phyloP scores from a whole-genome alignment of 2,113 vertebrate species.

The Felis chaus region DNA sequence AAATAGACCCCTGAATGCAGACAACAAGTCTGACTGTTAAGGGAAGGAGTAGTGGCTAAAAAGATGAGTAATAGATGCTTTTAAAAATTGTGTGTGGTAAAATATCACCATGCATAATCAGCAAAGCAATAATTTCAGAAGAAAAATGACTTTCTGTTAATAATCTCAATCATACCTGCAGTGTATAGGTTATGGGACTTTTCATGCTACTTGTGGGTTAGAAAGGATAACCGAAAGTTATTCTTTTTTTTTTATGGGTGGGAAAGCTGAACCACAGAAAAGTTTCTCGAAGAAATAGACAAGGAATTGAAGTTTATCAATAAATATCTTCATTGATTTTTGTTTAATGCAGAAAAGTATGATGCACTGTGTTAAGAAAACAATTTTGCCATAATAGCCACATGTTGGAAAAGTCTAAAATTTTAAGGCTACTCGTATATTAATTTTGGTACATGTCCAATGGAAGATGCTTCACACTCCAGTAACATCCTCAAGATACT shows the following conservation, averaged over 20 bases:
- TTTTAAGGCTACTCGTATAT: background rate
- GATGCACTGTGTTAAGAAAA: background rate
- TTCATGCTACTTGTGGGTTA: background rate
- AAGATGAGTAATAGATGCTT: background rate
- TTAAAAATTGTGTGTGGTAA: background rate
- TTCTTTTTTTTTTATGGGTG: background rate
- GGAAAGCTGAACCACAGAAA: slow-evolving; percentile 28
- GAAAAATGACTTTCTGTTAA: slow-evolving; percentile 26
- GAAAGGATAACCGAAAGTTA: background rate
- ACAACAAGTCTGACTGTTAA: too few relatives aligned
- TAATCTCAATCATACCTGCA: background rate
- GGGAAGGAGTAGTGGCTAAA: background rate
- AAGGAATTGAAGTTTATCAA: slow-evolving; percentile 16
- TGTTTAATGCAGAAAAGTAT: slow-evolving; percentile 50
- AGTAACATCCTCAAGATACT: slow-evolving; percentile 95
- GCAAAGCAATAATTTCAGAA: background rate
- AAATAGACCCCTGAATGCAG: background rate
- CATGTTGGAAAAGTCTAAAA: background rate
- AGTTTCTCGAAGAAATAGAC: slow-evolving; percentile 11
- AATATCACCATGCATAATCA: background rate
- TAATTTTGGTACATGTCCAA: background rate
- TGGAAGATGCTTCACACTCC: accelerated
- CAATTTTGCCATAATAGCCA: background rate
- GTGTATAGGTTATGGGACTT: background rate
- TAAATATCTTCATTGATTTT: background rate